Percentiles rank a stretch among this genome's conserved stretches.
These are phyloP conservation scores for Oceanites oceanicus DNA, from an alignment of 2,113 vertebrate species.

Conservation along the genomic window DNA sequence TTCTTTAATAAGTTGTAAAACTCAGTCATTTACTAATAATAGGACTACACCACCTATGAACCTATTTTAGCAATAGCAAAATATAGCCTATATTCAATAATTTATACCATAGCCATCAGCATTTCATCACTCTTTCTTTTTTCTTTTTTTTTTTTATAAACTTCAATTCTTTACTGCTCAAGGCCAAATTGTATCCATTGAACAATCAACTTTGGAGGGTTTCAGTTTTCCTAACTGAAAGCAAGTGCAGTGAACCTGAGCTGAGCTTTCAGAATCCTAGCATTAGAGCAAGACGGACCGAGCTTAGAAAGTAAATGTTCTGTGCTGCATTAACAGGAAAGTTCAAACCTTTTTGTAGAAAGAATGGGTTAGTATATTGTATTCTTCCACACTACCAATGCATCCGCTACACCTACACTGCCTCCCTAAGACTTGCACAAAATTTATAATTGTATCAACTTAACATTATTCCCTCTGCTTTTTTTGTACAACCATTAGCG, in stretches of 20 bases:
- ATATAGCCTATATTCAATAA: not conserved
- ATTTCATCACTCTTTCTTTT: not conserved
- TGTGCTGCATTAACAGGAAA: not conserved
- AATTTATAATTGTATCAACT: not conserved
- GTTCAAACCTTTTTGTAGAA: not conserved
- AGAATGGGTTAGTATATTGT: not conserved
- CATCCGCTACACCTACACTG: rapidly evolving
- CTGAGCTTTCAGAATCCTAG: not conserved
- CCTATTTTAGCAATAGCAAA: not conserved
- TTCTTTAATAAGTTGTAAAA: not conserved
- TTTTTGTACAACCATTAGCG: not conserved
- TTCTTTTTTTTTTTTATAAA: not conserved
- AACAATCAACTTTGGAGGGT: not conserved
- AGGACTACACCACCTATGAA: not conserved
- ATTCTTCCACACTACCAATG: not conserved
- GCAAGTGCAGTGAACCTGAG: not conserved
- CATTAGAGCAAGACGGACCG: not conserved
- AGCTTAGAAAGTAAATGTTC: not conserved
- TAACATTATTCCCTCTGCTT: not conserved
- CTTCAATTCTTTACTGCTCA: not conserved
- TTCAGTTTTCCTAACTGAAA: not conserved
- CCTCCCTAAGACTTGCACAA: no score
- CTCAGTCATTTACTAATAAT: not conserved
- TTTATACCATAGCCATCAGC: not conserved
- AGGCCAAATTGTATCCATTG: not conserved